phyloP scores from a whole-genome alignment of 64 coral and sea anemone species.

The Stichodactyla helianthus region DNA sequence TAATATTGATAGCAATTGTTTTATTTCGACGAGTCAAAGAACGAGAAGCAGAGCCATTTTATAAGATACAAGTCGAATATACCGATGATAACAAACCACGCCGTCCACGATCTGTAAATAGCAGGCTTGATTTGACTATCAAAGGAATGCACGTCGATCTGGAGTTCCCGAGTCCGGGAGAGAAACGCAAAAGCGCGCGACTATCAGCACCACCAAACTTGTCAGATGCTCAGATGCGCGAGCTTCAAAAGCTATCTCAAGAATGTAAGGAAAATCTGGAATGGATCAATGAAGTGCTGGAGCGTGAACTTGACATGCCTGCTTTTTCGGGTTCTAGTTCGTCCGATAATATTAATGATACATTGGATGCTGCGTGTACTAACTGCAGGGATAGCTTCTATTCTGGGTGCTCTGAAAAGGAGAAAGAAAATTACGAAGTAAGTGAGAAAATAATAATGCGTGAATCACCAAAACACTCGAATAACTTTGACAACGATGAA shows the following conservation, averaged over 20 bases:
- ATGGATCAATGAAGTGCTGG: conserved; percentile 71
- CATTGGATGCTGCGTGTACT: not conserved
- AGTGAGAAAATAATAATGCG: conserved; percentile 66
- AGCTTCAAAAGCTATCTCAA: conserved; percentile 55
- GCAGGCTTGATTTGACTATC: conserved; percentile 67
- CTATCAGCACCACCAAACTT: conserved; percentile 37
- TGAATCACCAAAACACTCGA: conserved; percentile 39
- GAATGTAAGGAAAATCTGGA: conserved; percentile 72
- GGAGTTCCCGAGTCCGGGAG: conserved; percentile 37
- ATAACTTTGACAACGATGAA: not conserved
- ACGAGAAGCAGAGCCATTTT: conserved; percentile 50
- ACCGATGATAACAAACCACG: conserved; percentile 33
- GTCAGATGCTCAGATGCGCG: conserved; percentile 59
- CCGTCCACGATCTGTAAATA: conserved; percentile 38
- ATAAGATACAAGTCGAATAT: conserved; percentile 75
- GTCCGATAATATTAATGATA: not conserved
- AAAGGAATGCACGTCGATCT: conserved; percentile 86
- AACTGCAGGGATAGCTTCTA: conserved; percentile 35
- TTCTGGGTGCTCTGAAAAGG: conserved; percentile 54
- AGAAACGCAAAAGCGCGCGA: conserved; percentile 30
- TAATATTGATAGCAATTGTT: conserved; percentile 18
- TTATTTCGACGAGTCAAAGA: conserved; percentile 45
- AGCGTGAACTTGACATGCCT: conserved; percentile 53
- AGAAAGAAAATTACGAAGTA: conserved; percentile 65
- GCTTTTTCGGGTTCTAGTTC: conserved; percentile 12